These are phyloP conservation scores for Zelleria hepariella DNA, from an alignment of 2,888 invertebrate genomes.

Conservation along the genomic window DNA sequence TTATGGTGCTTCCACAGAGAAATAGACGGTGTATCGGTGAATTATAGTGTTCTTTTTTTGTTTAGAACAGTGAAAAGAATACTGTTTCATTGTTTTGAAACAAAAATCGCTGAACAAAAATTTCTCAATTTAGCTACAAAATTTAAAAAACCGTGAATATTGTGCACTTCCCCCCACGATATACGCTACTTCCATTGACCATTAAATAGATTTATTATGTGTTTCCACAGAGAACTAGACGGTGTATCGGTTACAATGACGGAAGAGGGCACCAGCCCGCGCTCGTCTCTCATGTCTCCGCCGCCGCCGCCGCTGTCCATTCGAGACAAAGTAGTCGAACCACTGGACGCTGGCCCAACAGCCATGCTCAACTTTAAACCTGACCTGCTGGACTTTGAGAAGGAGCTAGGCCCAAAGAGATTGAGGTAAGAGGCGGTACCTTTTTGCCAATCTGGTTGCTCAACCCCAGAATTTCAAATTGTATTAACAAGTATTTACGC, in stretches of 20 bases:
- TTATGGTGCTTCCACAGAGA: too few relatives aligned
- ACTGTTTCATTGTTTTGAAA: too few relatives aligned
- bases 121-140: too few relatives aligned
- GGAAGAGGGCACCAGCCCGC: slow-evolving; percentile 32
- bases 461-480: too few relatives aligned
- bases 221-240: slow-evolving; percentile 37
- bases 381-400: slow-evolving; percentile 37
- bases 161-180: neutral
- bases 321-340: neutral
- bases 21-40: too few relatives aligned
- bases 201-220: too few relatives aligned
- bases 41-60: too few relatives aligned
- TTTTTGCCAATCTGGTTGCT: too few relatives aligned
- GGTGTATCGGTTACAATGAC: slow-evolving; percentile 41
- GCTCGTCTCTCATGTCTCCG: slow-evolving; percentile 19
- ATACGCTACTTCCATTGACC: neutral
- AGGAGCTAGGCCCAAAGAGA: slow-evolving; percentile 38
- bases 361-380: slow-evolving; percentile 42
- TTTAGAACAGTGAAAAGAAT: too few relatives aligned
- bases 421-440: slow-evolving; percentile 45
- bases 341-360: slow-evolving; percentile 21
- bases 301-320: slow-evolving; percentile 4
- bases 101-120: too few relatives aligned
- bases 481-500: too few relatives aligned
- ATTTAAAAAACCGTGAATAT: too few relatives aligned